These are phyloP conservation scores for Sebastes taczanowskii DNA, from an alignment of 2,797 vertebrate species.

Conservation along the genomic window DNA sequence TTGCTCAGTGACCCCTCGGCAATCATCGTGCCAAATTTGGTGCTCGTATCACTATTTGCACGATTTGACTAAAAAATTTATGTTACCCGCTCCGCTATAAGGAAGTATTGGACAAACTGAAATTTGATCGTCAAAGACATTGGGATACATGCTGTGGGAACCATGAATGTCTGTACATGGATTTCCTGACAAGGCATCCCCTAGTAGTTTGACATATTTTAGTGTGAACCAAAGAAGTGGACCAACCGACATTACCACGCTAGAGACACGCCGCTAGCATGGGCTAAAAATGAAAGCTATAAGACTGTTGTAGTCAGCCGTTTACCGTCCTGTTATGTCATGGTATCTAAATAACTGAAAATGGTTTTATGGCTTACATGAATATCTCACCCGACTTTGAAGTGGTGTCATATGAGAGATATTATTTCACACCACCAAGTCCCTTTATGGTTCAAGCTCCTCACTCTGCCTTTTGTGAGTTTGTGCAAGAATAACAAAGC, in stretches of 20 bases:
- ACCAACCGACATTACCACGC: neutral
- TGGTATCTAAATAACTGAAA: neutral
- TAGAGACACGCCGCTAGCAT: neutral
- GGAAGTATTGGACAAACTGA: neutral
- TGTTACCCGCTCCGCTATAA: too few relatives aligned
- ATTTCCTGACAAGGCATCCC: neutral
- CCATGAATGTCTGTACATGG: neutral
- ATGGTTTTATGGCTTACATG: neutral
- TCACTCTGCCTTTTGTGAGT: slow-evolving; percentile 26
- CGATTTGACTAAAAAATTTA: too few relatives aligned
- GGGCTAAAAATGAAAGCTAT: neutral
- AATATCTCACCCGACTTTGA: neutral
- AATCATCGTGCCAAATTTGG: too few relatives aligned
- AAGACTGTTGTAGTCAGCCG: neutral
- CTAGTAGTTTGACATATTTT: neutral
- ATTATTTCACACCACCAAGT: slow-evolving; percentile 15
- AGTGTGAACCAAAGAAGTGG: neutral
- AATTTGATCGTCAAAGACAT: neutral
- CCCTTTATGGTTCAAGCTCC: slow-evolving; percentile 12
- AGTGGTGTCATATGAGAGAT: slow-evolving; percentile 3
- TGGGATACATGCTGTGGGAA: neutral
- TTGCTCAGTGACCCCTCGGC: rapidly evolving
- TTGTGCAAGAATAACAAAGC: slow-evolving; percentile 45
- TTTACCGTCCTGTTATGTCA: neutral
- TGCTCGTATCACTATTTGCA: too few relatives aligned